phyloP scores from a whole-genome alignment of 30 jellyfish, hydroid and myxozoan species.

The Sanderia malayensis region DNA sequence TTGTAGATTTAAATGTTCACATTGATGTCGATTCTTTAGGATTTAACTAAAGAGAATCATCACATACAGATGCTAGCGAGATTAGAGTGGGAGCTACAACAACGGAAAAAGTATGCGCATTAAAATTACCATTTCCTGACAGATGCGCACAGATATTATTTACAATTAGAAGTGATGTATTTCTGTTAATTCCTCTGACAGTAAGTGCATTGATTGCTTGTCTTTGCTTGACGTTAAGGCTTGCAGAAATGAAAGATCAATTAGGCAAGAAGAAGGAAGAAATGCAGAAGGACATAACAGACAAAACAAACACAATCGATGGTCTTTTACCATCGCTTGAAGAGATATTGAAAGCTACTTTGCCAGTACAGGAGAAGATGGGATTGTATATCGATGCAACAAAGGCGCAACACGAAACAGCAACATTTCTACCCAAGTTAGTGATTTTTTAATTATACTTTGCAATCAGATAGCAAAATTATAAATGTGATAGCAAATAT shows the following conservation, averaged over 20 bases:
- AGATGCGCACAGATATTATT: too few species aligned
- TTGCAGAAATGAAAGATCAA: conserved; percentile 60
- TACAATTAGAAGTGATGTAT: too few species aligned
- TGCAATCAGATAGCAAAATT: too few species aligned
- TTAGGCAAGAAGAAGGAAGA: conserved; percentile 49
- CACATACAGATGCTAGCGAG: conserved; percentile 93
- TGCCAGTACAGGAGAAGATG: conserved; percentile 81
- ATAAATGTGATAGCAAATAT: too few species aligned
- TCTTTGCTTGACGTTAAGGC: too few species aligned
- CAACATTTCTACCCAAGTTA: conserved; percentile 77
- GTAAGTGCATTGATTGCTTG: too few species aligned
- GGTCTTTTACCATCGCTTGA: conserved; percentile 63
- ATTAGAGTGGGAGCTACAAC: conserved; percentile 81
- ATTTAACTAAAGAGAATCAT: conserved; percentile 34
- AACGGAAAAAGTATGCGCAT: conserved; percentile 68
- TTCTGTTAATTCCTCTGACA: too few species aligned
- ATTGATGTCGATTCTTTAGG: too few species aligned
- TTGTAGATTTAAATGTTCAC: too few species aligned
- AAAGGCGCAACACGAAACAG: conserved; percentile 60
- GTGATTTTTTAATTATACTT: too few species aligned
- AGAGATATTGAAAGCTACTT: conserved; percentile 66
- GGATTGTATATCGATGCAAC: conserved; percentile 73
- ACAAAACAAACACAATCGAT: conserved; percentile 30
- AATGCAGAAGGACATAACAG: conserved; percentile 45
- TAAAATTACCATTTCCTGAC: too few species aligned